Conservation (phyloP, 2,797 vertebrate species). For the Apogon hyalosoma region DNA sequence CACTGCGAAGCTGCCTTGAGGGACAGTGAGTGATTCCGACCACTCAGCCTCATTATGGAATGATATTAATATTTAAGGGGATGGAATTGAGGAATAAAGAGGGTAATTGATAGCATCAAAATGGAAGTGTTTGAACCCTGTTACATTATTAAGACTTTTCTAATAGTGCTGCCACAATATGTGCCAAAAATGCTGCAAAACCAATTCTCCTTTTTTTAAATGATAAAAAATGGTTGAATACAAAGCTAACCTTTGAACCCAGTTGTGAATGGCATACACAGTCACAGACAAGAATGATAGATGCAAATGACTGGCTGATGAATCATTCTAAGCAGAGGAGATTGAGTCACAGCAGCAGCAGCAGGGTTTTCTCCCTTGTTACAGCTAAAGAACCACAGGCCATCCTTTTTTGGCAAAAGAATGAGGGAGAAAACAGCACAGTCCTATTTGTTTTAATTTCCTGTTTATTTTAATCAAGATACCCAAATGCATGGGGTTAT, state of each 20-base stretch:
- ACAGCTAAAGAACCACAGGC: conserved; percentile 37
- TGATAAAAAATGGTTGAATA: conserved; percentile 12
- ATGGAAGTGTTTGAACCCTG: conserved; percentile 81
- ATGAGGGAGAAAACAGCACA: conserved; percentile 33
- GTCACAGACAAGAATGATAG: conserved; percentile 37
- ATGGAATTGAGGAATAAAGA: conserved; percentile 86
- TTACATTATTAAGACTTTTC: conserved; percentile 77
- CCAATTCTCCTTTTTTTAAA: conserved; percentile 4
- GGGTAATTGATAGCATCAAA: conserved; percentile 85
- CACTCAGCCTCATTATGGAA: conserved; percentile 87
- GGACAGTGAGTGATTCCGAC: conserved; percentile 87
- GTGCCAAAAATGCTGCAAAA: conserved; percentile 57
- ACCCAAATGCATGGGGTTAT: conserved; percentile 34
- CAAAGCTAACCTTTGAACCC: conserved; percentile 27
- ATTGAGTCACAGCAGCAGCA: conserved; percentile 52
- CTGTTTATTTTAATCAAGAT: conserved; percentile 56
- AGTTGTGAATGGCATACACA: conserved; percentile 5
- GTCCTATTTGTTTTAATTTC: conserved; percentile 65
- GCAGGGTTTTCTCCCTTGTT: conserved; percentile 31
- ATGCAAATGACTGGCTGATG: conserved; percentile 47
- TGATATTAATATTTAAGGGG: conserved; percentile 86
- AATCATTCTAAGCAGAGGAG: conserved; percentile 37
- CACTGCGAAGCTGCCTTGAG: conserved; percentile 81
- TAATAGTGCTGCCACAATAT: conserved; percentile 58
- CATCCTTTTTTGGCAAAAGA: conserved; percentile 35